These are phyloP conservation scores for Heliconius cydno DNA, from an alignment of 2,888 invertebrate species.

Conservation along the genomic window DNA sequence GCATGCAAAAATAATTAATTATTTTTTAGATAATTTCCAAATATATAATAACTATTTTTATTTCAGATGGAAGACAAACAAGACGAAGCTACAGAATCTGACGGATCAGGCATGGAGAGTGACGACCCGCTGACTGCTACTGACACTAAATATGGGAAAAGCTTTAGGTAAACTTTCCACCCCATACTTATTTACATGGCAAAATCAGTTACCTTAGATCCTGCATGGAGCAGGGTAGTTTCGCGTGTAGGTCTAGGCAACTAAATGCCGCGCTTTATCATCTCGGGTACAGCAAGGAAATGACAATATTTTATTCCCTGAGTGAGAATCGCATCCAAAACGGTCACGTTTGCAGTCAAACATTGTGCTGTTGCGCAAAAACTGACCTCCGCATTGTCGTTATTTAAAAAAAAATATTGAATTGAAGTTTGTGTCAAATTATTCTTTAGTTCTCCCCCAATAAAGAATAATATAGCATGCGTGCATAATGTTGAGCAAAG, in stretches of 20 bases:
- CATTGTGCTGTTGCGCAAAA: too few species aligned
- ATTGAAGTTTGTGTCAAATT: neutral
- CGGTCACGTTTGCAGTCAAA: too few species aligned
- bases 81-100: conserved; percentile 69
- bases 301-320: too few species aligned
- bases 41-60: neutral
- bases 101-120: conserved; percentile 77
- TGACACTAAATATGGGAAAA: conserved; percentile 90
- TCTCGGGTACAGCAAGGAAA: too few species aligned
- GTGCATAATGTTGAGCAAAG: too few species aligned
- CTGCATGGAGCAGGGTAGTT: too few species aligned
- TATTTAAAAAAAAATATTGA: neutral
- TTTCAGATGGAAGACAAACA: conserved; percentile 73
- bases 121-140: conserved; percentile 78
- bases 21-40: neutral
- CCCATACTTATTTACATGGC: neutral
- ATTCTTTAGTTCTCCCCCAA: too few species aligned
- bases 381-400: too few species aligned
- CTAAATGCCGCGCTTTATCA: neutral
- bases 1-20: too few species aligned
- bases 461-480: too few species aligned
- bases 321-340: too few species aligned
- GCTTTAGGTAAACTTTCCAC: conserved; percentile 85
- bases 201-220: neutral
- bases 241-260: too few species aligned